Evolutionary conservation across 2,888 invertebrate species (phyloP), one percentile per base, ranked within the genome.

Genomic region (Pseudanteris insignis): DNA sequence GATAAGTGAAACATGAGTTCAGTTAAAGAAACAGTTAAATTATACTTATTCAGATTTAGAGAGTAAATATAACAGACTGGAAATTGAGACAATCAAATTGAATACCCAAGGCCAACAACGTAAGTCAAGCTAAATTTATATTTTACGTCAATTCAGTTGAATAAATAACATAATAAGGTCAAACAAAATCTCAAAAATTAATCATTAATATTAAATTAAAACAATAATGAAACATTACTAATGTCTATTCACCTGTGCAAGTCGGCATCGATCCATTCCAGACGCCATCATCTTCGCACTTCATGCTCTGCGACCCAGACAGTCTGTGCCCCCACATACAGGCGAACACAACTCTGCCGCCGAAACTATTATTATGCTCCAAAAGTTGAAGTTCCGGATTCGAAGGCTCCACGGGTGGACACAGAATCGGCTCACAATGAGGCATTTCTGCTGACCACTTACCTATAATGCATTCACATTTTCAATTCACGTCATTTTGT

Each of bases 301-400:
- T 90, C 58, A 93, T 83, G 24, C 88, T 90, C 4, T 90, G 89
- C 33, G 88, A 84, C 7, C 93, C 94, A 41, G 85, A 83, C 41
- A 94, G 84, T 61, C 87, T 84, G 78, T 92, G 91, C 48, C 93
- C 92, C 89, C 91, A 91, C 62, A 91, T 86, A 76, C 94, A 94
- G 64, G 88, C 86, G 82, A 93, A 94, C 67, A 89, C 85, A 8
- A 90, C 91, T 41, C 88, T 85, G 4, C 91, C 91, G 43, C 91
- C 91, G 71, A 87, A 90, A 68, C 89, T 90, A 58, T 90, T 88
- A 81, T 92, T 92, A 78, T 90, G 86, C 72, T 91, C 91, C 58
- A 89, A 84, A 63, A 92, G 82, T 72, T 86, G 87, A 34, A 93
- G 83, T 75, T 89, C 89, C 0, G 89, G 86, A 68, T 90, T 89